A percentile compares a stretch with the other conserved stretches of the same genome.
These are phyloP conservation scores for Lepidurus arcticus DNA, from an alignment of 1,140 invertebrate genomes.

Conservation along the genomic window DNA sequence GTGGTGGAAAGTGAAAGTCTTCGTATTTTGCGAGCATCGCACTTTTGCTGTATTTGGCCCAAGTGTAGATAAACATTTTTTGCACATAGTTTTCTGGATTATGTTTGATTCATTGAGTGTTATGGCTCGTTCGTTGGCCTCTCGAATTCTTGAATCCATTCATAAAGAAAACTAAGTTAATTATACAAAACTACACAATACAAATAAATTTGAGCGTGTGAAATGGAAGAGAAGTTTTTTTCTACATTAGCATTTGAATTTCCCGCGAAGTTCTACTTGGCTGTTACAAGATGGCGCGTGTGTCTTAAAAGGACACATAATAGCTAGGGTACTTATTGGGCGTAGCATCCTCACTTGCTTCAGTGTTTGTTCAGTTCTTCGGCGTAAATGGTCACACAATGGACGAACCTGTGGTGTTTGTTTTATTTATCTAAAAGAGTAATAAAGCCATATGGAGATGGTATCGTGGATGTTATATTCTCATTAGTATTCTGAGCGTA, in stretches of 20 bases:
- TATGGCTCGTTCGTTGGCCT: too few species aligned
- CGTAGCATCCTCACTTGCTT: background rate
- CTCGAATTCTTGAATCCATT: too few species aligned
- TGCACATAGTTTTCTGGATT: background rate
- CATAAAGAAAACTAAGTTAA: too few species aligned
- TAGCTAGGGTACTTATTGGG: background rate
- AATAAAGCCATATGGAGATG: background rate
- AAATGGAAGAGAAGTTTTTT: too few species aligned
- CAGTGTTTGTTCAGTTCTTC: background rate
- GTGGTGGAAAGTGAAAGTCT: background rate
- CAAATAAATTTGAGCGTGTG: too few species aligned
- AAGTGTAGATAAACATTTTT: conserved; percentile 18
- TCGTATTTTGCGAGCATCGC: background rate
- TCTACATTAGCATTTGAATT: too few species aligned
- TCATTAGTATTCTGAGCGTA: background rate
- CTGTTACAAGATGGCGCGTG: background rate
- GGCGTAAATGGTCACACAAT: conserved; percentile 18
- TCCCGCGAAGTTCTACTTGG: too few species aligned
- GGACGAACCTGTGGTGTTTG: background rate
- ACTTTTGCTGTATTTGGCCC: conserved; percentile 16
- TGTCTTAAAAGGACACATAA: background rate
- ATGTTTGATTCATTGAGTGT: background rate
- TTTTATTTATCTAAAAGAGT: background rate
- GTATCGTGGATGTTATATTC: background rate
- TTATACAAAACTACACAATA: too few species aligned